Conservation (phyloP, 2,797 vertebrate species). For the Ceyx erithaca region DNA sequence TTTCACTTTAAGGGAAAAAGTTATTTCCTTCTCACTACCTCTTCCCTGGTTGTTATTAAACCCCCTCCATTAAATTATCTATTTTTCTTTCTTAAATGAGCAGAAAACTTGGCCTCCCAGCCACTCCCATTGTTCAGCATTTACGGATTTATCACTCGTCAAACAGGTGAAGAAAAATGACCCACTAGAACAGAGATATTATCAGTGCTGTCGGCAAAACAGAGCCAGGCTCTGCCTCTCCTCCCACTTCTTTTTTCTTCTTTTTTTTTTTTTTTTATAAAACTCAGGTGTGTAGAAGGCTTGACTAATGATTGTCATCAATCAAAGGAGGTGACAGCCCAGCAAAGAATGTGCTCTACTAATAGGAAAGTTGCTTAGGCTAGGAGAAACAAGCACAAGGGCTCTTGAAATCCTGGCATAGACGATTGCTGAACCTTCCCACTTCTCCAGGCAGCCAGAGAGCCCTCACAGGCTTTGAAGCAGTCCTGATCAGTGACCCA, state of each 20-base stretch:
- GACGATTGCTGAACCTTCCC: constrained; percentile 11
- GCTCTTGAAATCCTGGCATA: constrained; percentile 20
- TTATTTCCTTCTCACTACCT: background rate
- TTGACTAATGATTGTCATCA: constrained; percentile 69
- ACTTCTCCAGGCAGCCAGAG: background rate
- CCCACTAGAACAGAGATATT: constrained; percentile 48
- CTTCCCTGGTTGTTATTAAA: background rate
- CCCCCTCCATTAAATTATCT: constrained; percentile 7
- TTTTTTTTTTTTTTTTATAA: background rate
- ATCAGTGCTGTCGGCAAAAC: constrained; percentile 51
- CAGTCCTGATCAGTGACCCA: constrained; percentile 44
- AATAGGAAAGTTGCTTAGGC: constrained; percentile 43
- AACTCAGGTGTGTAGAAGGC: constrained; percentile 64
- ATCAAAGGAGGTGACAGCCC: constrained; percentile 49
- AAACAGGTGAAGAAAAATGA: constrained; percentile 65
- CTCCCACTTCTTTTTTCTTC: too few species aligned
- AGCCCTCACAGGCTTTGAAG: constrained; percentile 61
- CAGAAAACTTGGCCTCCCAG: constrained; percentile 11
- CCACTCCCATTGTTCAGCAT: constrained; percentile 12
- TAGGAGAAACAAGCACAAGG: constrained; percentile 28
- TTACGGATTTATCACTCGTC: constrained; percentile 42
- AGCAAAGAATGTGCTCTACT: constrained; percentile 36
- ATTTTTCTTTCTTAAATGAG: constrained; percentile 43
- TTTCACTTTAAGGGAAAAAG: background rate
- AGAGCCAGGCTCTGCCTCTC: background rate